A percentile compares a stretch with the other conserved stretches of the same genome.
Evolutionary conservation across 2,888 invertebrate genomes (phyloP).

Genomic region (Drosophila cognata): DNA sequence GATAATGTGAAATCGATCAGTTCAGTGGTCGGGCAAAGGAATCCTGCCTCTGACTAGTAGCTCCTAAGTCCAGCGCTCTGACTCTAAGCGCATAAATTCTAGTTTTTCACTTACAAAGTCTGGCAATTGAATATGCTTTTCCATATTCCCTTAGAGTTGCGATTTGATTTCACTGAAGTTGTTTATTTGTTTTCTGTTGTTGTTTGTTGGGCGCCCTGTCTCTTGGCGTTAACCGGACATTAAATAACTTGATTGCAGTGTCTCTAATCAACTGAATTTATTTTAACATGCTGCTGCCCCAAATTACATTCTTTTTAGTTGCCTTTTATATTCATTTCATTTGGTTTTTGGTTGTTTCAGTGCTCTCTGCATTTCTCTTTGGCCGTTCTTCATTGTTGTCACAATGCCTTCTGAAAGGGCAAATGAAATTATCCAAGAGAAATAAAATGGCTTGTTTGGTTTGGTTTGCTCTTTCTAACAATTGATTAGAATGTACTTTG

Average conservation of each 20-base stretch:
- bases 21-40: constrained; percentile 34
- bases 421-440: constrained; percentile 61
- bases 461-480: constrained; percentile 23
- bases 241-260: constrained; percentile 64
- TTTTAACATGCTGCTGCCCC: constrained; percentile 23
- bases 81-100: constrained; percentile 13
- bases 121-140: constrained; percentile 66
- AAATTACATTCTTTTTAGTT: constrained; percentile 42
- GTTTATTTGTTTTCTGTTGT: not conserved
- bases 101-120: constrained; percentile 53
- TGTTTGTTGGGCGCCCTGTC: constrained; percentile 20
- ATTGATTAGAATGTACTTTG: constrained; percentile 53
- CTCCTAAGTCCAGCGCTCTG: constrained; percentile 8
- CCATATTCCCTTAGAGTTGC: constrained; percentile 14
- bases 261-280: constrained; percentile 39
- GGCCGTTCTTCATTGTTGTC: constrained; percentile 44
- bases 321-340: constrained; percentile 27
- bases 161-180: constrained; percentile 31
- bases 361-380: constrained; percentile 2
- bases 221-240: constrained; percentile 69
- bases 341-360: constrained; percentile 21
- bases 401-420: constrained; percentile 24
- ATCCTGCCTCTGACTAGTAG: not conserved
- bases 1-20: constrained; percentile 71
- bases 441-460: constrained; percentile 43